Evolutionary conservation across 2,888 invertebrate species (phyloP).

Genomic region (Autographa gamma): DNA sequence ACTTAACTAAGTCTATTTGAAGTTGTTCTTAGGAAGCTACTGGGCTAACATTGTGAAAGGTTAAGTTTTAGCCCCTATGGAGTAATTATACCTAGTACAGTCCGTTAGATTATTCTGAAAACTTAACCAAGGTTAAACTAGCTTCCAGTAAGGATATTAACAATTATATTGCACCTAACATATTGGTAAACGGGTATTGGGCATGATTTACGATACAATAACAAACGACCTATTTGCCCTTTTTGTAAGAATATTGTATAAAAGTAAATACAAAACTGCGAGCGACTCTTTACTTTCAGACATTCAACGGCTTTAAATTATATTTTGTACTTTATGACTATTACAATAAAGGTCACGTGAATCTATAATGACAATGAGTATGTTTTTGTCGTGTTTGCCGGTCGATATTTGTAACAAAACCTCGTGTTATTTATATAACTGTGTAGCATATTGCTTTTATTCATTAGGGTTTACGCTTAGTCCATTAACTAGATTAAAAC

Average conservation of each 20-base stretch:
- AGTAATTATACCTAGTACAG: background rate
- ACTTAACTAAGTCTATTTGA: no score
- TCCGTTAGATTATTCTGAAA: background rate
- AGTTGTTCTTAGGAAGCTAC: no score
- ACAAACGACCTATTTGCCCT: slow-evolving; percentile 25
- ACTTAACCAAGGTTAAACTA: background rate
- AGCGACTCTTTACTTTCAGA: background rate
- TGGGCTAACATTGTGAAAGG: background rate
- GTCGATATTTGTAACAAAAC: slow-evolving; percentile 11
- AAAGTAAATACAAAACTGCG: slow-evolving; percentile 17
- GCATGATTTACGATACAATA: slow-evolving; percentile 21
- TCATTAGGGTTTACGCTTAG: slow-evolving; percentile 5
- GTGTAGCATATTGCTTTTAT: slow-evolving; percentile 9
- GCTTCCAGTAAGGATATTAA: background rate
- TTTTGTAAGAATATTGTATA: slow-evolving; percentile 26
- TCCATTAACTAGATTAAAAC: background rate
- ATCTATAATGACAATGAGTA: background rate
- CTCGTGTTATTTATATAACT: slow-evolving; percentile 6
- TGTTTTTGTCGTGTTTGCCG: slow-evolving; percentile 5
- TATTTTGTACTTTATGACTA: background rate
- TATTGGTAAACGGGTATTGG: slow-evolving; percentile 10
- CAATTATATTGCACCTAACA: background rate
- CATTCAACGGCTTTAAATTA: background rate
- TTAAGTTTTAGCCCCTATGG: background rate
- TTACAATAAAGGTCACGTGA: slow-evolving; percentile 11